Base-by-base conservation (phyloP, 2,797 vertebrate genomes). In the Tenualosa thibaudeaui region DNA sequence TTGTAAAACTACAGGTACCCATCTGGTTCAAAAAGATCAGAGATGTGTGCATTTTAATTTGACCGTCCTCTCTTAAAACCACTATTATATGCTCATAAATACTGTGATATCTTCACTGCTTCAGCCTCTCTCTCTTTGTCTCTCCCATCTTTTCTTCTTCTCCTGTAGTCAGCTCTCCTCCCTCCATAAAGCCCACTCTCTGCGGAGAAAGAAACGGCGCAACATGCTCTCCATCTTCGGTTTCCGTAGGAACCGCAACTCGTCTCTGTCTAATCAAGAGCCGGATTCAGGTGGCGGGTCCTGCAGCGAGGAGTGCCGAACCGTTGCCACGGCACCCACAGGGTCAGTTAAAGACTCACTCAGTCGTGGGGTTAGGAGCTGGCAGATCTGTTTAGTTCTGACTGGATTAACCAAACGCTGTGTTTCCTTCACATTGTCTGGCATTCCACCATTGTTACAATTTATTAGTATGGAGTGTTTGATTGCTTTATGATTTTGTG, bases 151-250 rank as follows among this genome's bases (percentile, higher is more conserved):
- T 81, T 49, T 62, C 85, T 82, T 13, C 65, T 51, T 2, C 84
- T 86, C 84, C 89, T 88, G 31, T 91, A 95, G 94, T 85, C 94
- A 94, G 92, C 93, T 94, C 43, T 95, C 94, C 15, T 94, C 92
- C 22, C 90, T 94, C 86, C 94, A 95, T 91, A 94, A 95, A 91
- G 93, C 93, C 22, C 94, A 95, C 90, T 94, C 94, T 9, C 93
- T 95, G 88, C 91, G 94, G 88, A 92, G 94, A 89, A 95, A 95
- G 92, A 95, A 95, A 89, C 91, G 93, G 86, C 92, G 92, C 65
- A 94, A 94, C 89, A 93, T 95, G 93, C 90, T 95, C 65, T 92
- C 95, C 85, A 95, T 95, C 88, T 95, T 95, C n/a, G 89, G 93
- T 49, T 95, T 95, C 89, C 94, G 94, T 50, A 94, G 91, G 87